Percentiles rank a stretch among this genome's conserved stretches.
These are phyloP conservation scores for Gymnothorax reevesii DNA, from an alignment of 2,797 vertebrate species.

Conservation along the genomic window DNA sequence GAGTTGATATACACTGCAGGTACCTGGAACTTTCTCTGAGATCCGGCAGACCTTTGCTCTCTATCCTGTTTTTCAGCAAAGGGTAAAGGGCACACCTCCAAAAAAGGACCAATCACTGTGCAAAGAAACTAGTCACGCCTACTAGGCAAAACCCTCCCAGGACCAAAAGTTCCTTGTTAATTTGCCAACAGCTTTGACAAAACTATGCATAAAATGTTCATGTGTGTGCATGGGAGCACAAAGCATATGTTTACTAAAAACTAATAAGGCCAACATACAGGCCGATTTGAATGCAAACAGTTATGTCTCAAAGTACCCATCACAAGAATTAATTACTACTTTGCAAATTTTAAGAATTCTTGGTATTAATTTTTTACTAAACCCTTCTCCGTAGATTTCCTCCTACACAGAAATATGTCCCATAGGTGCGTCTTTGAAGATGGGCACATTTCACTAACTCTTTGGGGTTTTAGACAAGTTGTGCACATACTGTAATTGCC, in stretches of 20 bases:
- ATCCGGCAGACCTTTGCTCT: conserved; percentile 28
- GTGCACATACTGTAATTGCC: too few species aligned
- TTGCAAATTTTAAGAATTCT: too few species aligned
- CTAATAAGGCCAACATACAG: background rate
- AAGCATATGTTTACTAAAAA: background rate
- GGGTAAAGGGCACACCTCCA: background rate
- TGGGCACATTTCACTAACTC: too few species aligned
- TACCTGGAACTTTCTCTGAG: background rate
- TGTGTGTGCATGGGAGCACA: background rate
- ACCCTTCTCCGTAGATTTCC: too few species aligned
- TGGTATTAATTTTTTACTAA: too few species aligned
- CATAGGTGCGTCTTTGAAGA: too few species aligned
- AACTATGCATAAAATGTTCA: background rate
- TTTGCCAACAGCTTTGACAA: background rate
- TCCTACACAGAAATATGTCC: too few species aligned
- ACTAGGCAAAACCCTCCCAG: background rate
- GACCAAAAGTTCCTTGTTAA: background rate
- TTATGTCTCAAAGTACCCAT: too few species aligned
- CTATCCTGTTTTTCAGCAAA: conserved; percentile 3
- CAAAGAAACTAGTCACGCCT: conserved; percentile 17
- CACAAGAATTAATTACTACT: too few species aligned
- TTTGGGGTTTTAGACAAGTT: too few species aligned
- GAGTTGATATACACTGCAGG: background rate
- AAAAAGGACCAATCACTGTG: conserved; percentile 24
- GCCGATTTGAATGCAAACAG: background rate